Base-by-base conservation (phyloP, 1,140 invertebrate genomes). In the Brachionus calyciflorus region DNA sequence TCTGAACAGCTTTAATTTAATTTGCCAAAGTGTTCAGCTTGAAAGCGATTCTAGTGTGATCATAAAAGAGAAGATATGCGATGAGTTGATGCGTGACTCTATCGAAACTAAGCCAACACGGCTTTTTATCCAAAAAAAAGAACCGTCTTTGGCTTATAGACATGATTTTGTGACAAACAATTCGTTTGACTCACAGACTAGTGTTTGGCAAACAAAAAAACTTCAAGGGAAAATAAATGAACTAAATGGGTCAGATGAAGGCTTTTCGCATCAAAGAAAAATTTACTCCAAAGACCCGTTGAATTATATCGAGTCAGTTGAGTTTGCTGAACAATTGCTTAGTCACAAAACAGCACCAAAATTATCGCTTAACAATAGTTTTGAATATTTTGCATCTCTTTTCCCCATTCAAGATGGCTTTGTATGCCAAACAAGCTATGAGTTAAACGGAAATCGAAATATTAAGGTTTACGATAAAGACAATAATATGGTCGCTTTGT, bases 381-480 rank as follows among this genome's bases (percentile, higher is more conserved):
- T 65, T 17, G 60, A 65, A 41, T 65, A 65, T 65, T 65, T 65
- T 41, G 60, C n/a, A 24, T 41, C 0, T 26, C 60, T 65, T 24
- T 65, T 65, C 26, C 60, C 37, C 17, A 19, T 41, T 26, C n/a
- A 65, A 12, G 33, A 65, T 24, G 60, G 60, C 2, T 65, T 65
- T 44, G 40, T 44, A 2, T 44, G 40, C 17, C n/a, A 41, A 17
- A 65, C 40, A 41, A 44, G 40, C 33, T 3, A 3, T 44, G 60
- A 65, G n/a, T 7, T 24, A 24, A 65, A 65, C 21, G 60, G 60
- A 24, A 65, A 41, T 24, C 33, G 40, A 7, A 41, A 9, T 1
- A 26, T 65, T 14, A 65, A 65, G 30, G 60, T 24, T 44, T 41
- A 24, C 24, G 30, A 65, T 65, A 65, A n/a, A 41, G 6, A 41